Percentiles rank a stretch among this genome's conserved stretches.
phyloP scores from a whole-genome alignment of 2,113 vertebrate genomes.

The Paradoxurus hermaphroditus region DNA sequence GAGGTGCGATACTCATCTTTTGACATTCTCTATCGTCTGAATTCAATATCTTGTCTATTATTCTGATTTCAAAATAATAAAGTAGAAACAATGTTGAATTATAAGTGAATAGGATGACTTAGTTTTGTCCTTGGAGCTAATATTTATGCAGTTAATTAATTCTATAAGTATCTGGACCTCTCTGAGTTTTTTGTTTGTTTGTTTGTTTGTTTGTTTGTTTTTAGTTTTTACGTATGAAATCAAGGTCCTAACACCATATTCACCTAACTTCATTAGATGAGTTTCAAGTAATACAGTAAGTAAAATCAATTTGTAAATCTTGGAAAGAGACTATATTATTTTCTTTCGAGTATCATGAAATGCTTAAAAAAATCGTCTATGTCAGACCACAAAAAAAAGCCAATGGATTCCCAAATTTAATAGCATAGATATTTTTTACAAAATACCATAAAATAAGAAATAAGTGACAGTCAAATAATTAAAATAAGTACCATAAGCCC shows the following conservation, averaged over 20 bases:
- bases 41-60: background rate
- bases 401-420: background rate
- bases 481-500: background rate
- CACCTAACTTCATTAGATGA: background rate
- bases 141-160: background rate
- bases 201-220: no score
- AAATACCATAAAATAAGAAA: background rate
- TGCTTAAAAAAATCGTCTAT: background rate
- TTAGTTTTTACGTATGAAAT: background rate
- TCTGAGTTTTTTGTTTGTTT: background rate
- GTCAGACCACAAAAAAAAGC: background rate
- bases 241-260: background rate
- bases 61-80: background rate
- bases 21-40: background rate
- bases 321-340: background rate
- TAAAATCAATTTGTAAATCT: background rate
- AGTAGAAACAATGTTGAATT: background rate
- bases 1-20: background rate
- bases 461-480: background rate
- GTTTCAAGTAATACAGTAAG: background rate
- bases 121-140: background rate
- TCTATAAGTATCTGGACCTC: background rate
- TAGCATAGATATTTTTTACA: background rate
- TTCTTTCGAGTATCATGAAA: background rate
- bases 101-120: background rate